Base-by-base conservation (phyloP, 2,888 invertebrate species). In the Ferrisia virgata region DNA sequence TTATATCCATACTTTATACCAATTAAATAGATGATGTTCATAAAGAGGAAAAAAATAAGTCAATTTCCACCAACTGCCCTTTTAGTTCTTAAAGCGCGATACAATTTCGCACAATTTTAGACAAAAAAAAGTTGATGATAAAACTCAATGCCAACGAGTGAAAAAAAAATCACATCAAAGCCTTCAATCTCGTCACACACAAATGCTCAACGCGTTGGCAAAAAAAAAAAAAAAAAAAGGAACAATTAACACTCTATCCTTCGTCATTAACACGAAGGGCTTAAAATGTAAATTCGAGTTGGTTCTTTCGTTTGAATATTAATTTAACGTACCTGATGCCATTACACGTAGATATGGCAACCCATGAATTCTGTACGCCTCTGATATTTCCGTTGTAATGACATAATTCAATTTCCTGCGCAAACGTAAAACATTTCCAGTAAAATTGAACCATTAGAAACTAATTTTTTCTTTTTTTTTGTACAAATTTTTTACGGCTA, bases 321-420 rank as follows among this genome's bases (percentile, higher is more conserved):
- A 72, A 72, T 33, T n/a, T 3, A 13, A 85, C 86, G 86, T 87
- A 89, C 89, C 89, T 89, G 85, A 89, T 84, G 78, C 94, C 94
- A 85, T 90, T 89, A 88, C 96, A 96, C 4, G 96, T 96, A 80
- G 96, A 96, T 80, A 96, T 88, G 0, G 96, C 96, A 83, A 92
- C 96, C 93, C 94, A 94, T 3, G 96, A 96, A 85, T 91, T 90
- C 1, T 91, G 90, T 86, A 91, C 90, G 85, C 92, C 93, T 86
- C 93, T 90, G 84, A 96, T 91, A 86, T 90, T 91, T 85, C 96
- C 96, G 87, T 92, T 91, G 88, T 95, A 95, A 88, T 95, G 94
- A 88, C 95, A 95, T 87, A 93, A 88, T 87, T 93, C 92, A 85
- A 93, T 88, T 87, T 94, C 93, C 94, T 94, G 90, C 15, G 89